Conservation (phyloP, 2,113 vertebrate species). For the Sylvicapra grimmia region DNA sequence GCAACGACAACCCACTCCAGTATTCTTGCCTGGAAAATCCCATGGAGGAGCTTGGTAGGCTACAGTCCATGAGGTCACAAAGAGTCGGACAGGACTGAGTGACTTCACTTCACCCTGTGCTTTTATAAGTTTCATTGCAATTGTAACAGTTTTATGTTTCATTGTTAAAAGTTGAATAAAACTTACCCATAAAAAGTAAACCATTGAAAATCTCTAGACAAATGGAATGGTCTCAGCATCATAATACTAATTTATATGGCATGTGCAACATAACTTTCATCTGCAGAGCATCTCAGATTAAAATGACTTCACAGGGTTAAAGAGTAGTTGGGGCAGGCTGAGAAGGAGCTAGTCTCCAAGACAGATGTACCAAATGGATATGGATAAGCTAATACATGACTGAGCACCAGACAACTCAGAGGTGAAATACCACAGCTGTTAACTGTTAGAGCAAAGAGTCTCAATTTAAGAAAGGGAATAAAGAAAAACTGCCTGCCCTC, state of each 20-base stretch:
- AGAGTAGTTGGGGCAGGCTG: not conserved
- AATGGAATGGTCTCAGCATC: conserved; percentile 54
- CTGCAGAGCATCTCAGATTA: conserved; percentile 40
- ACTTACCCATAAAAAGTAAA: conserved; percentile 68
- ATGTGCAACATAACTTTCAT: conserved; percentile 2
- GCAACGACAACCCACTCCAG: too few species aligned
- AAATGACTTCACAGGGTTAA: conserved; percentile 47
- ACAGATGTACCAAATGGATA: conserved; percentile 41
- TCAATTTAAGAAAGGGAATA: conserved; percentile 44
- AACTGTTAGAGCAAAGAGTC: conserved; percentile 6
- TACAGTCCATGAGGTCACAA: too few species aligned
- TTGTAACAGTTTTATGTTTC: conserved; percentile 64
- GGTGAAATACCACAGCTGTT: conserved; percentile 37
- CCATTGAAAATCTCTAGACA: conserved; percentile 62
- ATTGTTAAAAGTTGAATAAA: conserved; percentile 68
- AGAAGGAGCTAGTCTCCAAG: conserved; percentile 14
- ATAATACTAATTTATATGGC: conserved; percentile 60
- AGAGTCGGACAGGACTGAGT: too few species aligned
- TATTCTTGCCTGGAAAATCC: too few species aligned
- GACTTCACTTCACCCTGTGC: too few species aligned
- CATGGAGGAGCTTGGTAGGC: too few species aligned
- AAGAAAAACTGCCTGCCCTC: conserved; percentile 37
- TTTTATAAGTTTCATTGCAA: conserved; percentile 64
- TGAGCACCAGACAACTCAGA: not conserved
- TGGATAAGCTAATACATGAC: conserved; percentile 23